Percentiles rank a stretch among this genome's conserved stretches.
phyloP scores from a whole-genome alignment of 2,888 invertebrate species.

The Ernsta delagoae region DNA sequence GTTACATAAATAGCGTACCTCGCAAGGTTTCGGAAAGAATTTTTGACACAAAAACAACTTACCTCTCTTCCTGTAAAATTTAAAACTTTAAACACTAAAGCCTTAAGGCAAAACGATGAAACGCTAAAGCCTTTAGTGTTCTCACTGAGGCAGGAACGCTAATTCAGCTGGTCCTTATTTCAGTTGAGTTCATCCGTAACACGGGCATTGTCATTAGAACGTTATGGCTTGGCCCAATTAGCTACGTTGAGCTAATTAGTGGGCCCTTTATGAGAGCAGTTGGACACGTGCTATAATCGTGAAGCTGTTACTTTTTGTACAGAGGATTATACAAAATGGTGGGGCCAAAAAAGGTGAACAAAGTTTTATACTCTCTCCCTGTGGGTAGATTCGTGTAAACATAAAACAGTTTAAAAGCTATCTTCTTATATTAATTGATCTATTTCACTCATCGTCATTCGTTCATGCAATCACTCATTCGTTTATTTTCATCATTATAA shows the following conservation, averaged over 20 bases:
- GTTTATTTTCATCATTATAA: too few relatives aligned
- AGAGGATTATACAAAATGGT: background rate
- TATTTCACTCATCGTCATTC: too few relatives aligned
- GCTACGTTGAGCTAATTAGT: conserved; percentile 23
- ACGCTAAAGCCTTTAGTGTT: background rate
- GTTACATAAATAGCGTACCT: too few relatives aligned
- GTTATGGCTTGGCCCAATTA: conserved; percentile 13
- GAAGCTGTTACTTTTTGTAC: background rate
- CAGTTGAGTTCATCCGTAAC: conserved; percentile 2
- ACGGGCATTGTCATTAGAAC: conserved; percentile 15
- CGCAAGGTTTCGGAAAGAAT: too few relatives aligned
- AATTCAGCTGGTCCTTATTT: background rate
- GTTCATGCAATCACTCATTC: too few relatives aligned
- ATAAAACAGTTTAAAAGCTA: too few relatives aligned
- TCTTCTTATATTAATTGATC: too few relatives aligned
- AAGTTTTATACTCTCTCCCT: too few relatives aligned
- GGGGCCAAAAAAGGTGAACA: too few relatives aligned
- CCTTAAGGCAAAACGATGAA: background rate
- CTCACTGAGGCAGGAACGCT: background rate
- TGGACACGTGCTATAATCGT: conserved; percentile 1
- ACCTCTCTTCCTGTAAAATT: background rate
- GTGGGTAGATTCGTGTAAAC: too few relatives aligned
- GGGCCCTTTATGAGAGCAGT: conserved; percentile 8
- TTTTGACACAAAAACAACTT: background rate
- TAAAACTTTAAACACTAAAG: background rate